phyloP scores from a whole-genome alignment of 2,113 vertebrate genomes.

The Ochotona princeps region DNA sequence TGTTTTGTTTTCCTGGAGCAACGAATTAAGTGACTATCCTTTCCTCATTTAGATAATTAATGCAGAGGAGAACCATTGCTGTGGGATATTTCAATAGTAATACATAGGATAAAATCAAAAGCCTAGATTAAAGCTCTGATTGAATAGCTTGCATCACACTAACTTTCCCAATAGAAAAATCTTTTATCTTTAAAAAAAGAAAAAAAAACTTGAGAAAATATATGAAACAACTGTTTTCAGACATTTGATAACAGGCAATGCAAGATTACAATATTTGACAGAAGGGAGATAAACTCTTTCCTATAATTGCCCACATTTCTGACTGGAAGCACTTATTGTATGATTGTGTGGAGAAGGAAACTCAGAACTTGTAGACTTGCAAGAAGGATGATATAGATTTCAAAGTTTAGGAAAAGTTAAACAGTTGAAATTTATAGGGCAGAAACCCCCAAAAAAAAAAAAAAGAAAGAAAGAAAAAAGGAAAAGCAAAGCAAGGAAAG shows the following conservation, averaged over 20 bases:
- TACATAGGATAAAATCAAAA: slow-evolving; percentile 21
- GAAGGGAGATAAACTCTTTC: neutral
- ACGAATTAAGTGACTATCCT: slow-evolving; percentile 17
- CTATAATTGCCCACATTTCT: neutral
- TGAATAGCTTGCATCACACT: neutral
- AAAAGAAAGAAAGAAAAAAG: neutral
- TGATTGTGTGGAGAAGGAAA: neutral
- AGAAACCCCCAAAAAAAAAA: neutral
- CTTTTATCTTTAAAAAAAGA: neutral
- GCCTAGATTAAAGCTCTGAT: neutral
- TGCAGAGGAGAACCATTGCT: slow-evolving; percentile 9
- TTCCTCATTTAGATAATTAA: neutral
- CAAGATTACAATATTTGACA: neutral
- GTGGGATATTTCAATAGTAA: neutral
- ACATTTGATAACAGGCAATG: neutral
- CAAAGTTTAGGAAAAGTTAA: neutral
- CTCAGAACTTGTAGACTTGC: neutral
- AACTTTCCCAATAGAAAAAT: neutral
- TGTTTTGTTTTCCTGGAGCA: neutral
- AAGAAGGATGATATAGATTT: neutral
- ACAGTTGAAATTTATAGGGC: neutral
- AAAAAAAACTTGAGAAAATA: neutral
- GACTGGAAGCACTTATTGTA: neutral
- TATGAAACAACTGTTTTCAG: slow-evolving; percentile 20
- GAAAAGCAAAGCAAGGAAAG: neutral